These are phyloP conservation scores for Stegostoma tigrinum DNA, from an alignment of 2,113 vertebrate genomes.

Conservation along the genomic window DNA sequence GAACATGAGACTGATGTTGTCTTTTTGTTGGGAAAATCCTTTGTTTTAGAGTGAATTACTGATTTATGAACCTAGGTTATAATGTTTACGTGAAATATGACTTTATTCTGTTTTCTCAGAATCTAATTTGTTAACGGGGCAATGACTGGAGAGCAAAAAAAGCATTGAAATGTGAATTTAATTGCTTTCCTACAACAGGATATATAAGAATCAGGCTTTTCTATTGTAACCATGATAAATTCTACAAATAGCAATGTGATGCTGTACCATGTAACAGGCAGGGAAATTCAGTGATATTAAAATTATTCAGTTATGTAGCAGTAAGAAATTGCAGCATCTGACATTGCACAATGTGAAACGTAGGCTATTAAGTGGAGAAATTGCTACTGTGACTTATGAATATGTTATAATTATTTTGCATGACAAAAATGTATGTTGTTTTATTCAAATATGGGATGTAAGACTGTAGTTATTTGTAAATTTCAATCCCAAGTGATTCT, in stretches of 20 bases:
- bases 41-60: not conserved
- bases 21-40: not conserved
- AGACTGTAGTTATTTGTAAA: not conserved
- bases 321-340: not conserved
- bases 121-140: not conserved
- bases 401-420: not conserved
- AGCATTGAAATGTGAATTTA: not conserved
- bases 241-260: not conserved
- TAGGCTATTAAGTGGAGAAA: not conserved
- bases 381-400: not conserved
- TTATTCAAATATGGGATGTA: not conserved
- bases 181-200: not conserved
- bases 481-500: not conserved
- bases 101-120: not conserved
- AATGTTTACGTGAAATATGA: not conserved
- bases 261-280: not conserved
- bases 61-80: not conserved
- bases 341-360: not conserved
- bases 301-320: not conserved
- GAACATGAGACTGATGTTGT: not conserved
- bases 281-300: not conserved
- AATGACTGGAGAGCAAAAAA: not conserved
- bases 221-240: not conserved
- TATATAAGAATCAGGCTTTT: not conserved
- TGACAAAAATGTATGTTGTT: not conserved